Base-by-base conservation (phyloP, 2,888 invertebrate genomes). In the Apotomis capreana region DNA sequence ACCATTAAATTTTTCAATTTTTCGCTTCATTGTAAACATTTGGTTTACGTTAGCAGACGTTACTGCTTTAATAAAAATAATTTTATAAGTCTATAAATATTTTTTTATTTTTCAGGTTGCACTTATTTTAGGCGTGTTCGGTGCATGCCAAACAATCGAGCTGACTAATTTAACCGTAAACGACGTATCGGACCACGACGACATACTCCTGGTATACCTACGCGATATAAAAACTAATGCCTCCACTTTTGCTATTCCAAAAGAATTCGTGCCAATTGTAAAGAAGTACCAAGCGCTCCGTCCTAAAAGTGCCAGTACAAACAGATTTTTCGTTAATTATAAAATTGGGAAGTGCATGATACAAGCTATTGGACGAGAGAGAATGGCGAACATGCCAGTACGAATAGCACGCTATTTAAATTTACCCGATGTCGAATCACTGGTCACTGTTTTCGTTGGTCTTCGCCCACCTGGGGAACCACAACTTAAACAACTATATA, bases 291-390 rank as follows among this genome's bases (percentile, higher is more conserved):
- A 61, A n/a, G 26, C 44, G 12, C 6, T 61, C 5, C 61, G 61
- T 5, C 49, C n/a, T 6, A 4, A 26, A 26, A 26, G 26, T 26
- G 26, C 26, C 0, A 0, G 49, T 36, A 8, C 4, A 49, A 6
- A 12, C 49, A 49, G n/a, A 61, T 49, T 61, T 49, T 61, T 61
- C 26, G 3, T 51, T 3, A 61, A 61, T 15, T 49, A 49, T n/a
- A 15, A 4, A 26, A 10, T 0, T 26, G 49, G 40, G 1, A 37
- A 15, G 10, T 44, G 44, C 13, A n/a, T 5, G 9, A 59, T 9
- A 0, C 59, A 15, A 13, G 44, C 40, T 3, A 52, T 52, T 13
- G 63, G 52, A 8, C 36, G 9, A 10, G 8, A 52, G 9, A 52
- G 36, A 9, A 37, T 63, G 9, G 37, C 52, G 8, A 6, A 3